Evolutionary conservation across 2,113 vertebrate species (phyloP), one percentile per base, ranked within the genome.

Genomic region (Ammodramus savannarum): DNA sequence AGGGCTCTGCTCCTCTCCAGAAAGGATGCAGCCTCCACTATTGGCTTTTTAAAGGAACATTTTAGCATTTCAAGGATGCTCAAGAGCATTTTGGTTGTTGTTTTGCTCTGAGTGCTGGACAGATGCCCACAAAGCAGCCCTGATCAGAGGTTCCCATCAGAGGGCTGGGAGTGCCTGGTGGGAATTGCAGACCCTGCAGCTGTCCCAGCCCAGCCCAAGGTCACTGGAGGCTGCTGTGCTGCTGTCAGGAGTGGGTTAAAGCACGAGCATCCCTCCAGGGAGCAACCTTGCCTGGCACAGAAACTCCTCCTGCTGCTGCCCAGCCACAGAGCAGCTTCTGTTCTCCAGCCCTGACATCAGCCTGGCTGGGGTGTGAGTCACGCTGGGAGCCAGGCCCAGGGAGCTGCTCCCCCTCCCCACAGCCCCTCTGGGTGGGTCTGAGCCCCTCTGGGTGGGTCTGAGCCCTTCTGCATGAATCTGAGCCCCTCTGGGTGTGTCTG

Each of bases 311-410:
- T 69, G 34, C 2, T 52, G 55, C 69, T 46, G 78, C 89, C 1
- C 25, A 62, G 83, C 22, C 93, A 94, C 93, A 94, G 71, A 93
- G 81, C 82, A 38, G 63, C 90, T 87, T 88, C 68, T 95, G 89
- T 95, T 94, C 71, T 44, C 29, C 1, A 5, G 61, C 44, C 3
- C 77, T 97, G 93, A 95, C 90, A 66, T 97, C 97, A 98, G 77
- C 85, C 0, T 52, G 3, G 72, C 79, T 16, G 2, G 89, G 85
- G 57, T 44, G 3, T 72, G 95, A 95, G 74, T 86, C 95, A 80
- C 1, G 0, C 62, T 11, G 76, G 80, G 68, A 91, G 78, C 73
- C 86, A 90, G 87, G 69, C 86, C 89, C 17, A 0, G 46, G 7
- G 51, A 26, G 2, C 83, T 82, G 93, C 27, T 77, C 16, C 63